Evolutionary conservation across 2,888 invertebrate species (phyloP).

Genomic region (Habrosyne pyritoides): DNA sequence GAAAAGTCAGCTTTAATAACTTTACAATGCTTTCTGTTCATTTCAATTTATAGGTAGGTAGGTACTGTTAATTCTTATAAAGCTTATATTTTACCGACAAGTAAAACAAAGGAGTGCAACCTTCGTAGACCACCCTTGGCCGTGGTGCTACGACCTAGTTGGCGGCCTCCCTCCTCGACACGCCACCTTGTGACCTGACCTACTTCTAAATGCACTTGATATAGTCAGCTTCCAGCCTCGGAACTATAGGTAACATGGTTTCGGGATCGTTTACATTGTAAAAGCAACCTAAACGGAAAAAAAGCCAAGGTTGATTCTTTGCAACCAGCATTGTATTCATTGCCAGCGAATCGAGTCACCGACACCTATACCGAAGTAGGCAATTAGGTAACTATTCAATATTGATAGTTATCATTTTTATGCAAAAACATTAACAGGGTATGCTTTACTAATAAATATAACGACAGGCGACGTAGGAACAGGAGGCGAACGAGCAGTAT

Average conservation of each 20-base stretch:
- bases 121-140: constrained; percentile 80
- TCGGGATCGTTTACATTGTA: background rate
- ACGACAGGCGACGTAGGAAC: constrained; percentile 41
- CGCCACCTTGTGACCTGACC: constrained; percentile 67
- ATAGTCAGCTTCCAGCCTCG: constrained; percentile 50
- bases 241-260: constrained; percentile 27
- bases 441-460: constrained; percentile 19
- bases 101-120: constrained; percentile 69
- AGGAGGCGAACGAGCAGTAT: constrained; percentile 26
- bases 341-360: too few species aligned
- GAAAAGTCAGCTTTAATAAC: too few species aligned
- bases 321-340: background rate
- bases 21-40: too few species aligned
- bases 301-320: background rate
- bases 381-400: too few species aligned
- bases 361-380: background rate
- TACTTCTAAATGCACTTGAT: constrained; percentile 74
- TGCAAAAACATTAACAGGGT: constrained; percentile 9
- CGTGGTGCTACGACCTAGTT: constrained; percentile 78
- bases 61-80: background rate
- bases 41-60: background rate
- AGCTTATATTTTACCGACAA: constrained; percentile 26
- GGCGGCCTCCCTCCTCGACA: constrained; percentile 42
- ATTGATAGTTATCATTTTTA: background rate
- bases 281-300: background rate